Evolutionary conservation across 2,797 vertebrate species (phyloP).

Genomic region (Acanthurus lineatus): DNA sequence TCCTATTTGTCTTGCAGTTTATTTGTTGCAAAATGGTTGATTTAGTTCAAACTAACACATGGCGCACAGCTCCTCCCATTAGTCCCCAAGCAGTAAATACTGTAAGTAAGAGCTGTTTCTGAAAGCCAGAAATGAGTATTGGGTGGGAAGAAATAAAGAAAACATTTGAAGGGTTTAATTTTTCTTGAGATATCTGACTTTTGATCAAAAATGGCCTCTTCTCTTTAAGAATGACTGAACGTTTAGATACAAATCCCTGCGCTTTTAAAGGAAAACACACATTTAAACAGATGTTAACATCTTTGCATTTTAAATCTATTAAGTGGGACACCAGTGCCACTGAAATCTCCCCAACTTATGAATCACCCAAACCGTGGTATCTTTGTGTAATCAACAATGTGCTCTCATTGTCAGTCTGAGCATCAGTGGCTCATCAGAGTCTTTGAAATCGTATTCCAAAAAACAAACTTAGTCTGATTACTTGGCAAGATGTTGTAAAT

Average conservation of each 20-base stretch:
- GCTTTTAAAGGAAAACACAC: slow-evolving; percentile 29
- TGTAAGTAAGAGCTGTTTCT: slow-evolving; percentile 41
- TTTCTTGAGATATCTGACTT: slow-evolving; percentile 43
- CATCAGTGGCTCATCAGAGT: slow-evolving; percentile 34
- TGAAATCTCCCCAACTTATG: slow-evolving; percentile 42
- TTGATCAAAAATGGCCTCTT: slow-evolving; percentile 32
- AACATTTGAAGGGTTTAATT: slow-evolving; percentile 43
- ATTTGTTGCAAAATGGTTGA: slow-evolving; percentile 78
- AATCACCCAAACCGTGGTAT: slow-evolving; percentile 51
- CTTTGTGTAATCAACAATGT: slow-evolving; percentile 44
- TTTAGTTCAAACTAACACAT: slow-evolving; percentile 69
- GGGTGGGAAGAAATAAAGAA: slow-evolving; percentile 39
- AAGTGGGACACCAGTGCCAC: slow-evolving; percentile 10
- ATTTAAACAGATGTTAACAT: slow-evolving; percentile 19
- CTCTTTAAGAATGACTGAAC: slow-evolving; percentile 39
- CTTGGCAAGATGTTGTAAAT: slow-evolving; percentile 48
- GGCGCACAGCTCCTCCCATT: slow-evolving; percentile 49
- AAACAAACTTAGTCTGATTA: slow-evolving; percentile 50
- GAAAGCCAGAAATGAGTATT: slow-evolving; percentile 46
- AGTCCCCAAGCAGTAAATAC: slow-evolving; percentile 52
- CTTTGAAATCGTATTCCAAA: slow-evolving; percentile 56
- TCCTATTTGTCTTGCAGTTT: slow-evolving; percentile 77
- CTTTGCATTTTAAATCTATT: slow-evolving; percentile 19
- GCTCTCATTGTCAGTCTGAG: slow-evolving; percentile 38
- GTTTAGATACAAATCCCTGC: slow-evolving; percentile 1